Evolutionary conservation across 2,113 vertebrate species (phyloP).

Genomic region (Pelmatolapia mariae): DNA sequence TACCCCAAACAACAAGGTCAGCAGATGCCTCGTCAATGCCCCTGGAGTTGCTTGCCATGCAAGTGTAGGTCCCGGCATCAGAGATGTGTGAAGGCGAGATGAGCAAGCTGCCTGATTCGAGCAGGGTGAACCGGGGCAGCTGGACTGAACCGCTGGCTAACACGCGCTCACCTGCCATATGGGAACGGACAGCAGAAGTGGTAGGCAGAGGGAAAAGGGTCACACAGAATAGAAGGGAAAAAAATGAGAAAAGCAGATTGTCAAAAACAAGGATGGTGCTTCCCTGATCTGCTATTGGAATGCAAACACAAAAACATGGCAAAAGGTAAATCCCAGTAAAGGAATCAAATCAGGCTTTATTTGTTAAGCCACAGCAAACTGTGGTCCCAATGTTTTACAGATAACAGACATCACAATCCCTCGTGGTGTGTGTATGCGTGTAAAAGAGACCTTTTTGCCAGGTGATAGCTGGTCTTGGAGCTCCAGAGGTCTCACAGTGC

Average conservation of each 20-base stretch:
- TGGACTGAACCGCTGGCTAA: conserved; percentile 94
- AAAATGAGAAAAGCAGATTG: neutral
- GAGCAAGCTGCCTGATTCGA: conserved; percentile 93
- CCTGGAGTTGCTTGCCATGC: conserved; percentile 92
- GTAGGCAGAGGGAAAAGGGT: neutral
- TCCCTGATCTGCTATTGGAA: conserved; percentile 8
- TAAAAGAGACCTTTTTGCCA: conserved; percentile 89
- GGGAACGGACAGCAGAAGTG: neutral
- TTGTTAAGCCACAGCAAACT: conserved; percentile 35
- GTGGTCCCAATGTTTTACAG: conserved; percentile 1
- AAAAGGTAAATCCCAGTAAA: conserved; percentile 7
- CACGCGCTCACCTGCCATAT: conserved; percentile 80
- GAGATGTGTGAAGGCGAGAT: conserved; percentile 87
- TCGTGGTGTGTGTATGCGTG: neutral
- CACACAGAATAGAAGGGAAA: neutral
- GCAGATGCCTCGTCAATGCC: conserved; percentile 90
- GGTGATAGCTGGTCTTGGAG: conserved; percentile 91
- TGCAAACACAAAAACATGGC: conserved; percentile 19
- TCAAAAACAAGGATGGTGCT: neutral
- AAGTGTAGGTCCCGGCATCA: conserved; percentile 87
- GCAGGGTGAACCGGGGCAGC: conserved; percentile 88
- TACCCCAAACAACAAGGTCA: conserved; percentile 92
- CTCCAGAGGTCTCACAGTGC: conserved; percentile 93
- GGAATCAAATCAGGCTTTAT: conserved; percentile 44
- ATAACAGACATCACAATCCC: conserved; percentile 27